These are phyloP conservation scores for Sitta carolinensis DNA, from an alignment of 2,797 vertebrate genomes.

Conservation along the genomic window DNA sequence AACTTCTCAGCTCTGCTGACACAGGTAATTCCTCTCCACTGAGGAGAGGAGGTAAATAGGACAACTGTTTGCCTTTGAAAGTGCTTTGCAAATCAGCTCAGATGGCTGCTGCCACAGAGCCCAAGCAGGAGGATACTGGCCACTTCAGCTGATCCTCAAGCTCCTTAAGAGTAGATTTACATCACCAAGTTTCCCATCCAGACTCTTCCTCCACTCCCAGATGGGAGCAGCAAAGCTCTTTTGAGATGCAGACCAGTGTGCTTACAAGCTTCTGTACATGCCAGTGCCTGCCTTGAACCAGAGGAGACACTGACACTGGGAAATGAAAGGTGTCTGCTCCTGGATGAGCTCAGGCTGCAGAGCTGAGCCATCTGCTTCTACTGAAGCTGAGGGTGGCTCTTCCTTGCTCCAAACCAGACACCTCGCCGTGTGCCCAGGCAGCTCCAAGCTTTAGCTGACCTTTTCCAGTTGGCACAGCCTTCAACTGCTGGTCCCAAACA, in stretches of 20 bases:
- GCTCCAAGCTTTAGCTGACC: constrained; percentile 21
- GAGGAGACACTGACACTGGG: not conserved
- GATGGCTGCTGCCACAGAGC: not conserved
- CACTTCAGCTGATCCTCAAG: not conserved
- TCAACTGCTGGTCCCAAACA: constrained; percentile 1
- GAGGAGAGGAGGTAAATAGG: not conserved
- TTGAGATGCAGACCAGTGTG: rapidly evolving
- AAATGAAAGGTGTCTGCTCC: not conserved
- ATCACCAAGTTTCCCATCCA: not conserved
- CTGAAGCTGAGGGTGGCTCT: not conserved
- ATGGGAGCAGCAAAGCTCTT: not conserved
- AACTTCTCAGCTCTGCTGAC: constrained; percentile 2
- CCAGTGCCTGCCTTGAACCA: not conserved
- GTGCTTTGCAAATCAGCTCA: not conserved
- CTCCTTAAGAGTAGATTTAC: not conserved
- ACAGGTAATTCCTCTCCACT: constrained; percentile 12
- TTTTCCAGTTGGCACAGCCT: constrained; percentile 42
- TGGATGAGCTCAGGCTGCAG: not conserved
- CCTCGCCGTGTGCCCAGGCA: not conserved
- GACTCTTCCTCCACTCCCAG: not conserved
- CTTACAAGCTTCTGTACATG: not conserved
- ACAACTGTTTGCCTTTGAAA: constrained; percentile 1
- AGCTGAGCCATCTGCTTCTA: not conserved
- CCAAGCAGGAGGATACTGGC: not conserved
- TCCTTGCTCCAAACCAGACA: not conserved